These are phyloP conservation scores for Cyphomyrus discorhynchus DNA, from an alignment of 2,113 vertebrate genomes.

Conservation along the genomic window DNA sequence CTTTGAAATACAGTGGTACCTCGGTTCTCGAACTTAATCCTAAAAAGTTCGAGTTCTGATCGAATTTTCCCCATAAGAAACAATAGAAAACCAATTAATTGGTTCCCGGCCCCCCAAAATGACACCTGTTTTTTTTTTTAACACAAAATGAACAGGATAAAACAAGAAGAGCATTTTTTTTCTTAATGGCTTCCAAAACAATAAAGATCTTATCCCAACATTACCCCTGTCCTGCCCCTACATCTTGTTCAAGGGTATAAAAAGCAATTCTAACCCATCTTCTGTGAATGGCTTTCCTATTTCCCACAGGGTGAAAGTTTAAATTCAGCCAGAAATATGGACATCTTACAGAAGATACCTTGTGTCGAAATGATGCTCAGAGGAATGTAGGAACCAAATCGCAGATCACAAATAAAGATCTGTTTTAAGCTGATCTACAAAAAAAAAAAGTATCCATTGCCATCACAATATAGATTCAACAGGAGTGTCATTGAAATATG, in stretches of 20 bases:
- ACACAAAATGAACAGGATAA: no score
- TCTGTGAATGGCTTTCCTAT: background rate
- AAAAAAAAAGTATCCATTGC: background rate
- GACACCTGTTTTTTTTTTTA: no score
- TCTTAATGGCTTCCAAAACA: no score
- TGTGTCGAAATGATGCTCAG: slow-evolving; percentile 45
- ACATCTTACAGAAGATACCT: slow-evolving; percentile 54
- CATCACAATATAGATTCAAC: background rate
- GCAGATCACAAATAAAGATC: background rate
- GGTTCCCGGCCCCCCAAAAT: no score
- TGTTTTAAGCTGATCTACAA: slow-evolving; percentile 19
- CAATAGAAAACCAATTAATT: no score
- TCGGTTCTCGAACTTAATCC: no score
- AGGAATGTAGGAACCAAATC: slow-evolving; percentile 31
- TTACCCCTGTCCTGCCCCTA: background rate
- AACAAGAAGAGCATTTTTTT: no score
- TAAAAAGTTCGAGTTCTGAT: no score
- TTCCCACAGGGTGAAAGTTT: slow-evolving; percentile 56
- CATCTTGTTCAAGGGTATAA: background rate
- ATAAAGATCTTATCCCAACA: no score
- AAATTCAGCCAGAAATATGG: slow-evolving; percentile 63
- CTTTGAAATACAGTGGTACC: background rate
- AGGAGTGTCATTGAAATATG: background rate
- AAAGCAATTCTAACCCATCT: background rate
- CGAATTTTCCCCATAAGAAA: no score